These are phyloP conservation scores for Alloscopus bannaensis DNA, from an alignment of 2,888 invertebrate genomes.

Conservation along the genomic window DNA sequence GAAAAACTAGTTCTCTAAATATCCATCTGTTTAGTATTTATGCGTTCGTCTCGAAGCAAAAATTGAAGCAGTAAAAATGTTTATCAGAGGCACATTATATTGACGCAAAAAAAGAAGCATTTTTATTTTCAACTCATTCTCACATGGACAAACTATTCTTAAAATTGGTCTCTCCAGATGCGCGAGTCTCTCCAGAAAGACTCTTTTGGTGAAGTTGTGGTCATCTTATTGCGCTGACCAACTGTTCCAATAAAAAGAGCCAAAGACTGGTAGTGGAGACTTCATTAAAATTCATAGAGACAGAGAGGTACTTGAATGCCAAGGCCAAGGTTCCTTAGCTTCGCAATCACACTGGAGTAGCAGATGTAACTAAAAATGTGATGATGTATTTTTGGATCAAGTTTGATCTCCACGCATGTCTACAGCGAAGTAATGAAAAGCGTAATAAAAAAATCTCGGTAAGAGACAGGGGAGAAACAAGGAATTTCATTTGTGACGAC, in stretches of 20 bases:
- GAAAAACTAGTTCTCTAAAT: constrained; percentile 4
- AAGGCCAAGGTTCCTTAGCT: no score
- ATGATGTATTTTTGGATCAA: no score
- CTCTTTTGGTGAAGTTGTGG: background rate
- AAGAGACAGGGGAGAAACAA: no score
- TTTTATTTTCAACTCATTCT: background rate
- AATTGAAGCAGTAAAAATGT: background rate
- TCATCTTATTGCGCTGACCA: background rate
- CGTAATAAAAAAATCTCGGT: no score
- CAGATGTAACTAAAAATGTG: no score
- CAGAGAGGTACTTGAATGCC: no score
- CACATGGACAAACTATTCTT: background rate
- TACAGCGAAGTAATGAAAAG: no score
- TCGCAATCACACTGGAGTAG: no score
- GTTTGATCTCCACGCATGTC: no score
- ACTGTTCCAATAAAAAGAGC: no score
- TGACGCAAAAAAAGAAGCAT: no score
- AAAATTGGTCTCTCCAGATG: background rate
- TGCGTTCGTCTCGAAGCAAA: background rate
- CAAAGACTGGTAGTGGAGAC: background rate
- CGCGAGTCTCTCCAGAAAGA: background rate
- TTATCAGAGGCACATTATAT: background rate
- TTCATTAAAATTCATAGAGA: background rate
- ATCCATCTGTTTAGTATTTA: background rate
- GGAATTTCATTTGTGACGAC: no score